phyloP scores from a whole-genome alignment of 2,113 vertebrate genomes.

The Xiphias gladius region DNA sequence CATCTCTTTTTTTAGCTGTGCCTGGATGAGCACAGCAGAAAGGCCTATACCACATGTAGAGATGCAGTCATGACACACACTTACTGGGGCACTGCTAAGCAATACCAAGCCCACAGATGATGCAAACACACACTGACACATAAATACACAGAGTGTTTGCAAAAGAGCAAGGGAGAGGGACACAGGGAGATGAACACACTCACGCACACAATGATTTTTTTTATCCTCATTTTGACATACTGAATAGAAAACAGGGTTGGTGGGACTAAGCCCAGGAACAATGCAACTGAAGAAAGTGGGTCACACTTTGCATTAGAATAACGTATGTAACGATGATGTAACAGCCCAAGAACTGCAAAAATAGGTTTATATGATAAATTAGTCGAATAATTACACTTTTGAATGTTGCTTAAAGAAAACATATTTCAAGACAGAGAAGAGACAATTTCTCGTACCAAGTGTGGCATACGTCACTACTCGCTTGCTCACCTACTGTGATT shows the following conservation, averaged over 20 bases:
- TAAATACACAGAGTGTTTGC: conserved; percentile 70
- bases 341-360: conserved; percentile 50
- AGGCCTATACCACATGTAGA: conserved; percentile 71
- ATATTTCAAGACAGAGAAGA: background rate
- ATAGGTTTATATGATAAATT: conserved; percentile 29
- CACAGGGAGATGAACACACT: conserved; percentile 53
- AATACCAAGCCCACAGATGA: conserved; percentile 65
- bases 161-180: conserved; percentile 59
- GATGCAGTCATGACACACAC: conserved; percentile 78
- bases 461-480: background rate
- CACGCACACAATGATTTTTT: conserved; percentile 62
- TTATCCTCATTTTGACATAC: conserved; percentile 61
- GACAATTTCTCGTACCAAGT: background rate
- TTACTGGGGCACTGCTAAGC: conserved; percentile 55
- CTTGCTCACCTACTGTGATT: conserved; percentile 10
- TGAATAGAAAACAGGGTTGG: conserved; percentile 72
- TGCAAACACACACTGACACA: conserved; percentile 76
- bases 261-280: conserved; percentile 75
- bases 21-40: conserved; percentile 77
- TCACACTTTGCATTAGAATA: conserved; percentile 83
- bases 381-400: conserved; percentile 28
- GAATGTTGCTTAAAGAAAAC: background rate
- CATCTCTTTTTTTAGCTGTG: conserved; percentile 65
- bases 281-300: conserved; percentile 76
- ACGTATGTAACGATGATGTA: conserved; percentile 77